Base-by-base conservation (phyloP, 1,140 invertebrate genomes). In the Drosophila mauritiana region DNA sequence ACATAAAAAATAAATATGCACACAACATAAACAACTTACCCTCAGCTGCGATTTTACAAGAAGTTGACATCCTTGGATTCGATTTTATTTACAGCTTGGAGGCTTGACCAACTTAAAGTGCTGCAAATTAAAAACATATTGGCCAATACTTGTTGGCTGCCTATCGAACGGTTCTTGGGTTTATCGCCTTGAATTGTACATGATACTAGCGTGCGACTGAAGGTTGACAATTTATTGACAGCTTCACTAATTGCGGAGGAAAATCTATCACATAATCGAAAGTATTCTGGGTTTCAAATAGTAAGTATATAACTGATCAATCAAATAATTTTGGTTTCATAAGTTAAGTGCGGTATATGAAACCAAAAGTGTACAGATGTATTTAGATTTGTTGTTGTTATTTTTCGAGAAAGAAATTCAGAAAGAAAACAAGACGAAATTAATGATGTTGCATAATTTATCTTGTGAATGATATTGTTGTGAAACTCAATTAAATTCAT, bases 41-140 rank as follows among this genome's bases (percentile, higher is more conserved):
- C 20, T 25, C n/a, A 43, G 31, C 27, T 27, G 49, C 34, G 17
- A 34, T 43, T 69, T 45, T 65, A 53, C 59, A 83, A 88, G 84
- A 89, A 88, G 84, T 88, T 88, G 84, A 88, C 80, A 89, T 89
- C 84, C 84, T 88, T 88, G 84, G 80, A 68, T 77, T 83, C 59
- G 48, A 58, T 80, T 84, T 68, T 54, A 72, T 49, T 55, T 39
- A 34, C 64, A 49, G 22, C n/a, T 70, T 83, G 54, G 36, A 20
- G 27, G 37, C 34, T 64, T 65, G 59, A 45, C 25, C 34, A 69
- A 69, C 48, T 49, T 25, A 58, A 27, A 46, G 5, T n/a, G 48
- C 37, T n/a, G 22, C 64, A 70, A 82, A 83, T 80, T 77, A 80
- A 73, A 79, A 6, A 39, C 34, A 20, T 79, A 77, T 83, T 83